Evolutionary conservation across 2,797 vertebrate genomes (phyloP).

Genomic region (Megalops cyprinoides): DNA sequence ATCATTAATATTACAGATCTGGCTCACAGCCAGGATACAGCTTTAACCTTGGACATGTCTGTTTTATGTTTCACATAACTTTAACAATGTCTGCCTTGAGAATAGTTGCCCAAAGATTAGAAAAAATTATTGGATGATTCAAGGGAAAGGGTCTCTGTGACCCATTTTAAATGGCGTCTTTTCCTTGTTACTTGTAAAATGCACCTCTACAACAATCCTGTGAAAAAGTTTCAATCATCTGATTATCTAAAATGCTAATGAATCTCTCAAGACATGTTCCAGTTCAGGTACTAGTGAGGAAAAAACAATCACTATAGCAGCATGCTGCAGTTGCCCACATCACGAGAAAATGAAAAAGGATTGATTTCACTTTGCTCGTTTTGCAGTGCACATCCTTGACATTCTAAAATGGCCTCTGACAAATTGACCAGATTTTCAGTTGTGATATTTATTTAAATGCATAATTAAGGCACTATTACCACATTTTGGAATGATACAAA

Average conservation of each 20-base stretch:
- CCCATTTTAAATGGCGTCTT: not conserved
- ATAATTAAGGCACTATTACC: no score
- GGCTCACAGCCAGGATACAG: not conserved
- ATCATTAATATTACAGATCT: not conserved
- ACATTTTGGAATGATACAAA: no score
- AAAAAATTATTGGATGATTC: not conserved
- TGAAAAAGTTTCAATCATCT: not conserved
- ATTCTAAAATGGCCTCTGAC: not conserved
- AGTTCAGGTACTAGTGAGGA: not conserved
- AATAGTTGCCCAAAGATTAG: not conserved
- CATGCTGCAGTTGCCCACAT: not conserved
- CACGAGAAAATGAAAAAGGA: not conserved
- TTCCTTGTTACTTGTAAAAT: no score
- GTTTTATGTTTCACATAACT: not conserved
- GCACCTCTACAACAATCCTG: not conserved
- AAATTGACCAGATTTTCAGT: not conserved
- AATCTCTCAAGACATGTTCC: not conserved
- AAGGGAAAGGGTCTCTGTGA: not conserved
- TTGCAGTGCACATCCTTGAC: not conserved
- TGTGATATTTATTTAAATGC: slow-evolving; percentile 12
- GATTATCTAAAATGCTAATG: not conserved
- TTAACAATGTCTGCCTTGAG: not conserved
- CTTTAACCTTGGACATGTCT: not conserved
- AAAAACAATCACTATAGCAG: not conserved
- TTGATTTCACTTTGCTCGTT: not conserved